Evolutionary conservation across 2,797 vertebrate genomes (phyloP).

Genomic region (Nannoperca obscura): DNA sequence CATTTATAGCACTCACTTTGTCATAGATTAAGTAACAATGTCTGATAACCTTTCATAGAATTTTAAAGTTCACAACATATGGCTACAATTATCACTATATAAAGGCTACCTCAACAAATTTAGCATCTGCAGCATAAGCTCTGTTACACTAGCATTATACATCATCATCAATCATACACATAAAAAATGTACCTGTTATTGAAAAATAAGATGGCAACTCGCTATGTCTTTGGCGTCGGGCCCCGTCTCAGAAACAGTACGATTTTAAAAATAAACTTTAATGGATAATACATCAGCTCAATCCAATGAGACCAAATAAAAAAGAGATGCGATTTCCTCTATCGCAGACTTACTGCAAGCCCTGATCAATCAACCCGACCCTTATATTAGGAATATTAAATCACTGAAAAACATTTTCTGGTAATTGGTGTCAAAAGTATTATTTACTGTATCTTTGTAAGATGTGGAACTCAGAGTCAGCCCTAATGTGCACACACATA

Average conservation of each 20-base stretch:
- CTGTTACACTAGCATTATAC: not conserved
- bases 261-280: constrained; percentile 37
- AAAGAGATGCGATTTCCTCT: constrained; percentile 52
- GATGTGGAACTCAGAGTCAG: not conserved
- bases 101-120: constrained; percentile 20
- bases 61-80: constrained; percentile 41
- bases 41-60: constrained; percentile 44
- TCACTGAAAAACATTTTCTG: constrained; percentile 23
- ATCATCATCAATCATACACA: too few relatives aligned
- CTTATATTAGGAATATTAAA: constrained; percentile 30
- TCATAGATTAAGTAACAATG: constrained; percentile 51
- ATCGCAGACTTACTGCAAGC: constrained; percentile 16
- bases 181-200: constrained; percentile 9
- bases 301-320: constrained; percentile 38
- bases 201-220: constrained; percentile 17
- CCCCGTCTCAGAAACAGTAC: constrained; percentile 9
- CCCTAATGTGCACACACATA: not conserved
- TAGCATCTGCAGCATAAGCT: not conserved
- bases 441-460: constrained; percentile 24
- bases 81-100: constrained; percentile 39
- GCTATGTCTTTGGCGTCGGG: not conserved
- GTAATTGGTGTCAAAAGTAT: constrained; percentile 11
- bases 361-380: constrained; percentile 21
- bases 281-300: constrained; percentile 41
- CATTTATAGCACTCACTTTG: constrained; percentile 51